Conservation (phyloP, 2,888 invertebrate genomes). For the Thalpophila matura region DNA sequence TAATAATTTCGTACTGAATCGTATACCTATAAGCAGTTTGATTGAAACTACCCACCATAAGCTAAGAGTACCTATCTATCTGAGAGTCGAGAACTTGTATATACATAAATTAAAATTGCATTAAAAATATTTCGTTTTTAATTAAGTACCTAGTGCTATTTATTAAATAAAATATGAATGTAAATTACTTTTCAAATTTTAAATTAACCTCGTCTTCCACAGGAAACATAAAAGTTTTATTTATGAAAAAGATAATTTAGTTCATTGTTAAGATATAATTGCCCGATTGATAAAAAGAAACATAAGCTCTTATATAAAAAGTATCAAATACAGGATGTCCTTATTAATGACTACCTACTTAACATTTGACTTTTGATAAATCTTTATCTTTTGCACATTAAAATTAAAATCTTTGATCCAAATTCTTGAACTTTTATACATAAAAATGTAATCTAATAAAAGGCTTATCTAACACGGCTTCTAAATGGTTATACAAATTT, state of each 20-base stretch:
- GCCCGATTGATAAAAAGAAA: neutral
- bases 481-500: conserved; percentile 2
- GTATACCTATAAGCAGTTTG: no score
- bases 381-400: conserved; percentile 25
- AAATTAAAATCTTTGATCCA: conserved; percentile 13
- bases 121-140: no score
- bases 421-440: conserved; percentile 1
- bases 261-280: conserved; percentile 2
- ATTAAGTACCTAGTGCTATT: no score
- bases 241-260: neutral
- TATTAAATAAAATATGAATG: no score
- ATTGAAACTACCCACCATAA: no score
- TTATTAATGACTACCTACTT: conserved; percentile 24
- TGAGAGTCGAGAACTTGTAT: no score
- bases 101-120: no score
- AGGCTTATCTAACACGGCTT: conserved; percentile 2
- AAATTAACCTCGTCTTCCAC: neutral
- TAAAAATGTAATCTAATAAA: neutral
- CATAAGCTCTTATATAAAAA: conserved; percentile 5
- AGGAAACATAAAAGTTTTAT: conserved; percentile 10
- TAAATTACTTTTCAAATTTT: no score
- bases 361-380: conserved; percentile 27
- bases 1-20: no score
- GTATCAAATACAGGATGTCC: conserved; percentile 1
- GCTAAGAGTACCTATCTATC: no score